phyloP scores from a whole-genome alignment of 1,140 invertebrate species.

The Trypoxylus dichotomus region DNA sequence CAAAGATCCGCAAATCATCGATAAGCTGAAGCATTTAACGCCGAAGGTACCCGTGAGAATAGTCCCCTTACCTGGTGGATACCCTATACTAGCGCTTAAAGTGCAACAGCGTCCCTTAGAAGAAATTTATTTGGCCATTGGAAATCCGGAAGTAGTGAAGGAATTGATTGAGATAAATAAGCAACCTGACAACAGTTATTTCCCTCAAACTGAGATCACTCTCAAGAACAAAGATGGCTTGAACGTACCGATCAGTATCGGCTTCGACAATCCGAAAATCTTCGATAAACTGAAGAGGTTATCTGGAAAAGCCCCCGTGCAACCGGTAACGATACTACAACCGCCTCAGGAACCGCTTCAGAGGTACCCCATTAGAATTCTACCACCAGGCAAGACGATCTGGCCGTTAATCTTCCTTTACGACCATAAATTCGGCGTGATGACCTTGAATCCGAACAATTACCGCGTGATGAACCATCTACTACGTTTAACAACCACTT shows the following conservation, averaged over 20 bases:
- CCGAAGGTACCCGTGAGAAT: neutral
- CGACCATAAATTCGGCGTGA: neutral
- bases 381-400: neutral
- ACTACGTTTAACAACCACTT: neutral
- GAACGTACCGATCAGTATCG: neutral
- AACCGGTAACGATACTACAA: neutral
- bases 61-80: neutral
- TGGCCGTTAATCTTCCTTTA: neutral
- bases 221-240: neutral
- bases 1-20: neutral
- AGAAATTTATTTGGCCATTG: neutral
- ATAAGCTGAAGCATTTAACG: neutral
- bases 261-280: neutral
- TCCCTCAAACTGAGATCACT: neutral
- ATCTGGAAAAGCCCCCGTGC: neutral
- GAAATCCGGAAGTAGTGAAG: neutral
- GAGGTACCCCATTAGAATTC: slow-evolving; percentile 13
- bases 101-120: neutral
- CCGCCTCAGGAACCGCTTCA: too few relatives aligned
- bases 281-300: neutral
- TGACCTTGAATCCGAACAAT: neutral
- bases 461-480: neutral
- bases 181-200: neutral
- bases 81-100: neutral
- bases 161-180: neutral